Conservation (phyloP, 2,888 invertebrate genomes). For the Lasioglossum malachurum region DNA sequence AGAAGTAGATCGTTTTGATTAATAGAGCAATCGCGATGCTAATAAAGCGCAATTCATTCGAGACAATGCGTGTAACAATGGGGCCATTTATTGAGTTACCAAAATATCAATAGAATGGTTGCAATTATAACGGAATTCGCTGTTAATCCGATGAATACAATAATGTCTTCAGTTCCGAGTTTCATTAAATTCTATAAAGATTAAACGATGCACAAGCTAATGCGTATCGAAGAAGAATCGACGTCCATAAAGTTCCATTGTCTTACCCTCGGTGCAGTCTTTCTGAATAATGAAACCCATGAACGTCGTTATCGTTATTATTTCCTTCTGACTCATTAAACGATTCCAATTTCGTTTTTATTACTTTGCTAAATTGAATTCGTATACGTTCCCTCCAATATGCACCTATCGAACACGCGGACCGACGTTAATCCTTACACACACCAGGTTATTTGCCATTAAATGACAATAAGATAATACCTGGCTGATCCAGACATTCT, state of each 20-base stretch:
- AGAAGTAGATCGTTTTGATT: background rate
- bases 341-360: conserved; percentile 41
- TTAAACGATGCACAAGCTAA: conserved; percentile 51
- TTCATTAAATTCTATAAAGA: conserved; percentile 27
- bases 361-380: background rate
- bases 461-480: conserved; percentile 6
- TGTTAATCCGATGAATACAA: conserved; percentile 13
- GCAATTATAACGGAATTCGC: background rate
- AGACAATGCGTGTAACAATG: background rate
- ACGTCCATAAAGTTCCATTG: conserved; percentile 53
- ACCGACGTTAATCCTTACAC: background rate
- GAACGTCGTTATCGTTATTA: conserved; percentile 38
- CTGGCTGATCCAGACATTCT: too few species aligned
- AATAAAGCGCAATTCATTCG: background rate
- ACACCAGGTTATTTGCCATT: background rate
- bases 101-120: background rate
- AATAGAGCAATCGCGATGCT: background rate
- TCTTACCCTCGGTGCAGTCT: conserved; percentile 27
- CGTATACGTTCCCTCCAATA: background rate
- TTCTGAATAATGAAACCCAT: conserved; percentile 26
- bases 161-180: background rate
- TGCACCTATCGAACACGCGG: background rate
- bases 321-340: conserved; percentile 26
- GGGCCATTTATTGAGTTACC: background rate
- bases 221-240: conserved; percentile 43